A percentile compares a stretch with the other conserved stretches of the same genome.
phyloP scores from a whole-genome alignment of 2,797 vertebrate genomes.

The Pyrocephalus nanus region DNA sequence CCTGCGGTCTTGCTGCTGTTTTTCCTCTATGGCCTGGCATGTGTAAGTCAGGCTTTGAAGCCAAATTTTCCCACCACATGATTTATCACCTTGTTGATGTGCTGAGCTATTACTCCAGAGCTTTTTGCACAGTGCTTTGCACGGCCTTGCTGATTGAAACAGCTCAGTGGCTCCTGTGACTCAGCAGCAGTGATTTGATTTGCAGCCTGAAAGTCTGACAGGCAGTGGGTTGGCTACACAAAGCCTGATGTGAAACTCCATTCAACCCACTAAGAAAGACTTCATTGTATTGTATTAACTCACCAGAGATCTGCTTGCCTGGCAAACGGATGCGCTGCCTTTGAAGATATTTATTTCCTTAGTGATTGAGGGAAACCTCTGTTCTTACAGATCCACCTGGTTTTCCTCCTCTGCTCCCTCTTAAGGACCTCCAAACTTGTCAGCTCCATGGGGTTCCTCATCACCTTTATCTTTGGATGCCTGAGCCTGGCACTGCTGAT shows the following conservation, averaged over 20 bases:
- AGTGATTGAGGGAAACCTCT: not conserved
- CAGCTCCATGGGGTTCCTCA: conserved; percentile 81
- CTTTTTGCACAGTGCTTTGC: not conserved
- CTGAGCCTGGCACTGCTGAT: conserved; percentile 82
- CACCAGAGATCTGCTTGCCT: not conserved
- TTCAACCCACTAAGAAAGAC: not conserved
- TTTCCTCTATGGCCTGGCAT: conserved; percentile 88
- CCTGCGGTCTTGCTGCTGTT: conserved; percentile 80
- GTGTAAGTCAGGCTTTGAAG: conserved; percentile 76
- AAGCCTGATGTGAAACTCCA: not conserved
- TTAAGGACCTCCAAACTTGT: conserved; percentile 85
- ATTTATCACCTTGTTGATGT: not conserved
- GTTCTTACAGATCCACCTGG: conserved; percentile 84
- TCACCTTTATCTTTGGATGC: conserved; percentile 82
- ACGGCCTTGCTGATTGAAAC: not conserved
- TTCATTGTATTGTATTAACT: not conserved
- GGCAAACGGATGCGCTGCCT: not conserved
- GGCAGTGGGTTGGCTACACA: not conserved
- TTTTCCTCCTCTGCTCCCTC: conserved; percentile 88
- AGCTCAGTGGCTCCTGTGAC: not conserved
- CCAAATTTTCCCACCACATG: not conserved
- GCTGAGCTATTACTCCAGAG: not conserved
- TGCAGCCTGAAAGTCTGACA: not conserved
- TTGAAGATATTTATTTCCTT: not conserved
- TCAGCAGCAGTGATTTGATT: not conserved